Evolutionary conservation across 2,888 invertebrate species (phyloP).

Genomic region (Eupithecia inturbata): DNA sequence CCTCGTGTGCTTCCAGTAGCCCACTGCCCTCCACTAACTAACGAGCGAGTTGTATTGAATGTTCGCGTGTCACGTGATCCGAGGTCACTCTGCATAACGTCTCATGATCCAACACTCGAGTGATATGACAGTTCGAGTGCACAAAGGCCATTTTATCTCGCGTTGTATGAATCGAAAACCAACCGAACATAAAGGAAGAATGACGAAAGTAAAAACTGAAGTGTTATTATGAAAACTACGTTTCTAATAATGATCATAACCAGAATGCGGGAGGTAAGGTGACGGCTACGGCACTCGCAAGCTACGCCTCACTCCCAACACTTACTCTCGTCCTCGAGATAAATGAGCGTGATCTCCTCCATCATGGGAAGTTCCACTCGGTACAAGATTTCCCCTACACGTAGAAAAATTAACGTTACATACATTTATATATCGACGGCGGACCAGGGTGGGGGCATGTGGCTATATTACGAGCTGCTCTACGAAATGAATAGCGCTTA

Average conservation of each 20-base stretch:
- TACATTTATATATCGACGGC: constrained; percentile 63
- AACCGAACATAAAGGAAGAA: constrained; percentile 75
- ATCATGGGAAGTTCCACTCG: constrained; percentile 96
- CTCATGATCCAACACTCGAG: constrained; percentile 67
- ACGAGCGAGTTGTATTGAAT: constrained; percentile 34
- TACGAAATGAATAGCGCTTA: constrained; percentile 69
- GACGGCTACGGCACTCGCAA: constrained; percentile 87
- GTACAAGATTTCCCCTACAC: constrained; percentile 94
- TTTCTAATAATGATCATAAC: constrained; percentile 85
- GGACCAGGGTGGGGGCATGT: constrained; percentile 31
- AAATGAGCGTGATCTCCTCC: constrained; percentile 97
- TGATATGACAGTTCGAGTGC: constrained; percentile 78
- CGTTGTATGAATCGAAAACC: constrained; percentile 76
- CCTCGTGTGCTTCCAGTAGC: constrained; percentile 83
- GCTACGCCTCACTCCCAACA: constrained; percentile 86
- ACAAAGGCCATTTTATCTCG: constrained; percentile 76
- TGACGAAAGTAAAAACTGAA: constrained; percentile 74
- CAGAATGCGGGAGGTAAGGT: constrained; percentile 85
- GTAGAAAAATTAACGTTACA: constrained; percentile 85
- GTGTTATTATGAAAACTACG: constrained; percentile 85
- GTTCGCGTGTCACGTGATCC: constrained; percentile 39
- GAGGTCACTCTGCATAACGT: constrained; percentile 54
- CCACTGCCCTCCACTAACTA: constrained; percentile 49
- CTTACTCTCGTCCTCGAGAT: constrained; percentile 95
- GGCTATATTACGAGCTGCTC: constrained; percentile 55